Evolutionary conservation across 2,888 invertebrate genomes (phyloP), one percentile per base, ranked within the genome.

Genomic region (Ditula angustiorana): DNA sequence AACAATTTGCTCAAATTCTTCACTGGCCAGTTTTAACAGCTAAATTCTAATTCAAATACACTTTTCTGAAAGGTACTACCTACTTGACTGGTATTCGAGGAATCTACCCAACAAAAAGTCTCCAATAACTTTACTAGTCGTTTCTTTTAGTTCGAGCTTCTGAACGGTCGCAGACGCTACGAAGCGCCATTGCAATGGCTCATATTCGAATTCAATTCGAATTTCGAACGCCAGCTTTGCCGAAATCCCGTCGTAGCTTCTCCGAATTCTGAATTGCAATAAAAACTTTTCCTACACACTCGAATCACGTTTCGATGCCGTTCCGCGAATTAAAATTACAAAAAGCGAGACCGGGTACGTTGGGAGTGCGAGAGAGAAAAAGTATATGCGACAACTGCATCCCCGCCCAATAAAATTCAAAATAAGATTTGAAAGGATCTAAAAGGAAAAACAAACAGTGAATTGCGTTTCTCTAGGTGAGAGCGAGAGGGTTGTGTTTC

Each of bases 371-470:
- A 90, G 93, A 80, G 86, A 82, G 93, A 89, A 87, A 87, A 88
- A 90, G 84, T 90, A 87, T 92, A 92, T 94, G 93, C 94, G 94
- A 93, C 93, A 91, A 84, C 86, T 85, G 89, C 91, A 89, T 92
- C 88, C 91, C 89, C 93, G 93, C 93, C 93, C 93, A 58, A 90
- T 90, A 90, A 90, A 91, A 88, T 90, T 90, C 88, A 88, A 91
- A 92, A 92, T 91, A 92, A 92, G 90, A 91, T 90, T 92, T 90
- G 88, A 87, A 90, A 89, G 86, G 86, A 88, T 85, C 85, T 84
- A 90, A 90, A 92, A 90, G 86, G 88, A 89, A 89, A 90, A 91
- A 89, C 87, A 89, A 89, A 90, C 86, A 86, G 77, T 74, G 83
- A 82, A 77, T 83, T 79, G 79, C 83, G 85, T 86, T 89, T 88